Conservation (phyloP, 2,113 vertebrate species). For the Geothlypis trichas region DNA sequence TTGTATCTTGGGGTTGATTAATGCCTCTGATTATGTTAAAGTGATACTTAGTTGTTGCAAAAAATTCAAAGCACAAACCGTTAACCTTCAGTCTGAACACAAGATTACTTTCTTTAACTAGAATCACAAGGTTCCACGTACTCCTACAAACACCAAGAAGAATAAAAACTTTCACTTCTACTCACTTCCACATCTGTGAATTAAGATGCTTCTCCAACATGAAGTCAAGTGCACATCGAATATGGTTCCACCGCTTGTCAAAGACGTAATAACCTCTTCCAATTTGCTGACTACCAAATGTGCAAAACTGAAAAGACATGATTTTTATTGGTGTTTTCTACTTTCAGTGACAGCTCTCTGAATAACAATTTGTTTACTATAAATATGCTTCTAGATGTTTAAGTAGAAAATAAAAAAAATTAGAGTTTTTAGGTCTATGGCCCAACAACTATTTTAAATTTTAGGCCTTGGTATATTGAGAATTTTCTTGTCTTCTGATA, state of each 20-base stretch:
- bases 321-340: neutral
- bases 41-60: neutral
- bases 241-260: slow-evolving; percentile 92
- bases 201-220: slow-evolving; percentile 99
- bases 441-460: neutral
- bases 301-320: slow-evolving; percentile 87
- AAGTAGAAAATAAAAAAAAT: neutral
- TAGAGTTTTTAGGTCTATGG: neutral
- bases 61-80: neutral
- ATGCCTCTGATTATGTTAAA: neutral
- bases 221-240: slow-evolving; percentile 88
- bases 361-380: neutral
- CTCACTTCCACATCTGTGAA: slow-evolving; percentile 98
- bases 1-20: neutral
- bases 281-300: slow-evolving; percentile 94
- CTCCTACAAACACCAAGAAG: neutral
- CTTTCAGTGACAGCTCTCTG: neutral
- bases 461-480: neutral
- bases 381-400: neutral
- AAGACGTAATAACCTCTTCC: slow-evolving; percentile 93
- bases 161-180: slow-evolving; percentile 3
- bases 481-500: neutral
- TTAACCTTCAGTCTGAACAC: neutral
- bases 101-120: neutral
- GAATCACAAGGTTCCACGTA: neutral